Evolutionary conservation across 2,797 vertebrate species (phyloP), one percentile per base, ranked within the genome.

Genomic region (Cyclura pinguis): DNA sequence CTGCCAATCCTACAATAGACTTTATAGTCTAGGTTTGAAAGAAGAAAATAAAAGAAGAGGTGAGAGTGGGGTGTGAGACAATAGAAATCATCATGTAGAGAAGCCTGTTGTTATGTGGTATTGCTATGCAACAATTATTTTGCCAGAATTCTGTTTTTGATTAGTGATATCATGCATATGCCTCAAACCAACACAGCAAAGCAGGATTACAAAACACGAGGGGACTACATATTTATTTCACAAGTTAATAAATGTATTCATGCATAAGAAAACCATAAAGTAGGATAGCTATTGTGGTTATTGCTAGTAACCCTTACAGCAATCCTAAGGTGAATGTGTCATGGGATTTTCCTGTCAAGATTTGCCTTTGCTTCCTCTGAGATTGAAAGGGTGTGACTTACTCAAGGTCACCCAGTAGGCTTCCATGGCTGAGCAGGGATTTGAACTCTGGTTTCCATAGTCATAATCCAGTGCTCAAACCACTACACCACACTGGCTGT

Each of bases 1-100:
- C 69, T 95, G n/a, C 55, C 92, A 67, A 42, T 80, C 84, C 76
- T 16, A 80, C 89, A 3, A 74, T n/a, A 94, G 83, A 72, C 24
- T 57, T 86, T 57, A 0, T 29, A 91, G 80, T 83, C 64, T 86
- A 91, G 35, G 1, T 94, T 74, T 69, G 8, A 88, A 52, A 38
- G 5, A 88, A 47, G 3, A 73, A 38, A 50, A 50, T 18, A 16
- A 89, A 92, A 81, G 1, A 89, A 55, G 16, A 84, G 1, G 76
- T 73, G 72, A 35, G 3, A 5, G 1, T 74, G 14, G 32, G 62
- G 32, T 69, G 64, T 85, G 42, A 35, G 52, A n/a, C 16, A 32
- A 3, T 47, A 87, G 29, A 50, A 47, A 64, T 80, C 32, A 87
- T 64, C 29, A 9, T n/a, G 13, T 32, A 82, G 13, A 86, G 52